Evolutionary conservation across 2,113 vertebrate species (phyloP), one percentile per base, ranked within the genome.

Genomic region (Boleophthalmus pectinirostris): DNA sequence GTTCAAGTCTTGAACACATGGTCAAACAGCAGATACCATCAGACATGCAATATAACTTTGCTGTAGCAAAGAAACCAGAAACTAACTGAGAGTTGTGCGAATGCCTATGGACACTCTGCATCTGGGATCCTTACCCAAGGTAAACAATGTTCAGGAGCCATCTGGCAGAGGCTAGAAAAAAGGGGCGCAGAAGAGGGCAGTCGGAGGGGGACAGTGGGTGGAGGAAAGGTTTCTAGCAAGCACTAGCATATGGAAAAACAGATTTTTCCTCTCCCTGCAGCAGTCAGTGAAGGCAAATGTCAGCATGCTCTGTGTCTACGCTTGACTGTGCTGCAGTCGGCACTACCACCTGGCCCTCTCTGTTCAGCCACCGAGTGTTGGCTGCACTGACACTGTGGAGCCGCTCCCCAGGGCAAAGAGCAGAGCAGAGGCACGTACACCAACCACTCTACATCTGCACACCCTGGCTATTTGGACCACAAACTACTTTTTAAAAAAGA

Each of bases 231-330:
- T 88, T 95, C 94, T 75, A 79, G 88, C 92, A 94, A 95, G 93
- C 94, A 95, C 91, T 95, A 98, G 94, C 97, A 99, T 98, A 99
- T 98, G 97, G 97, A 97, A 97, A 98, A 96, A 92, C 97, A 99
- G 96, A 97, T 97, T 98, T 97, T 95, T 95, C 92, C 94, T 95
- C 94, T 95, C 97, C 97, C 96, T 94, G 94, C 92, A 96, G 96
- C 96, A 93, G 93, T 94, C 87, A 90, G 93, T 83, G 88, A 94
- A 94, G 94, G 95, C 96, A 96, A 97, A 97, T 96, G 95, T 96
- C 90, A 93, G 93, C 92, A 93, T 94, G 93, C 93, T 91, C 94
- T 90, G 90, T 74, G 90, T 90, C 94, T 94, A 98, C 93, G 96
- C 96, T 97, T 97, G 95, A 97, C 94, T 98, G 96, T 96, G 93